A percentile compares a stretch with the other conserved stretches of the same genome.
Conservation (phyloP, 2,797 vertebrate genomes). For the Coluber constrictor region DNA sequence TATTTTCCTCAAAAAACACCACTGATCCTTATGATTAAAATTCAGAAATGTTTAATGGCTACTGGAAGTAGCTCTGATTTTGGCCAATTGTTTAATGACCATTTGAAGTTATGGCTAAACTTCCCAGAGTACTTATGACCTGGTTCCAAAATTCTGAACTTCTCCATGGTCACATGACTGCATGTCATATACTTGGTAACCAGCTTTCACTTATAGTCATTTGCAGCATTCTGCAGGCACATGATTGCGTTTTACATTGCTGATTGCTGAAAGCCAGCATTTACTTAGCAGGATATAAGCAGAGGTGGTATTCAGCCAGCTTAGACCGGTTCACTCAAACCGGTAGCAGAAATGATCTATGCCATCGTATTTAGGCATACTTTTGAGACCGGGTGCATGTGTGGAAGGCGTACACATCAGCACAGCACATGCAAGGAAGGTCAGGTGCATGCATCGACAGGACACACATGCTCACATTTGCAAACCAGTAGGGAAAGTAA, state of each 20-base stretch:
- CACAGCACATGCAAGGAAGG: too few species aligned
- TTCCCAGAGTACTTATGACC: background rate
- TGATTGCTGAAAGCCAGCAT: background rate
- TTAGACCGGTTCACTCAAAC: too few species aligned
- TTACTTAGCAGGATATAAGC: background rate
- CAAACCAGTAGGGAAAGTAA: too few species aligned
- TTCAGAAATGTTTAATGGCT: background rate
- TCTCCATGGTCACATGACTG: background rate
- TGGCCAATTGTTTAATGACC: background rate
- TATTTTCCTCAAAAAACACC: background rate
- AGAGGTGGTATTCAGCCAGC: too few species aligned
- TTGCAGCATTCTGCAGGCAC: background rate
- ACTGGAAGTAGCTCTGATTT: too few species aligned
- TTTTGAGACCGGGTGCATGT: too few species aligned
- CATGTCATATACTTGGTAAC: background rate
- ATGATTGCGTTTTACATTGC: background rate
- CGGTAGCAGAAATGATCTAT: too few species aligned
- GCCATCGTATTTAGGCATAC: too few species aligned
- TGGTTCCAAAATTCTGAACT: background rate
- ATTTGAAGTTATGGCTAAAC: background rate
- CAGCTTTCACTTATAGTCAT: background rate
- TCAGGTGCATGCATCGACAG: too few species aligned
- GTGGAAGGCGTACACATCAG: too few species aligned
- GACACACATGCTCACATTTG: too few species aligned
- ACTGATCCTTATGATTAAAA: conserved; percentile 24